Evolutionary conservation across 2,797 vertebrate genomes (phyloP).

Genomic region (Cuniculus paca): DNA sequence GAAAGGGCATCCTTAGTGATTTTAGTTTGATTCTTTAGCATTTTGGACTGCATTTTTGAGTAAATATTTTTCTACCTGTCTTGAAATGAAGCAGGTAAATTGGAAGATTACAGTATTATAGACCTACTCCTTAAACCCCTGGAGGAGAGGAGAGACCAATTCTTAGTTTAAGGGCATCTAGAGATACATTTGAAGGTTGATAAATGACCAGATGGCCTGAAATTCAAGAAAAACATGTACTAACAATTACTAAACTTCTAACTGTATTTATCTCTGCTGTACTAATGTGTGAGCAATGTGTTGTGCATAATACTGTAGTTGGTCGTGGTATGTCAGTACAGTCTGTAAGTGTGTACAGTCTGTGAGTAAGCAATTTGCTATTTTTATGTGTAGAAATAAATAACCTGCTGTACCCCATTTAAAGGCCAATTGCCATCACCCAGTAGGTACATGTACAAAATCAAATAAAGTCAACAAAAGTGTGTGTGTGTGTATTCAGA

Average conservation of each 20-base stretch:
- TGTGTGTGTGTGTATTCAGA: neutral
- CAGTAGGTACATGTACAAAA: constrained; percentile 25
- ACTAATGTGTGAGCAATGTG: constrained; percentile 53
- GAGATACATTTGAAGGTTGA: constrained; percentile 24
- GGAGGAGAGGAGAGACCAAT: constrained; percentile 19
- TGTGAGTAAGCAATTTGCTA: constrained; percentile 60
- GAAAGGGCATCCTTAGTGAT: neutral
- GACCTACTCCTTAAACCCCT: neutral
- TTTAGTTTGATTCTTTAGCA: constrained; percentile 29
- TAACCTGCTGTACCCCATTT: constrained; percentile 20
- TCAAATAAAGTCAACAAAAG: constrained; percentile 62
- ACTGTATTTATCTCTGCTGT: constrained; percentile 66
- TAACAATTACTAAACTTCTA: constrained; percentile 58
- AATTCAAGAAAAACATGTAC: constrained; percentile 53
- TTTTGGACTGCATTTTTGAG: constrained; percentile 35
- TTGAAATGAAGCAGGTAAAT: constrained; percentile 37
- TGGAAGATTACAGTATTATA: constrained; percentile 51
- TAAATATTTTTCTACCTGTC: constrained; percentile 33
- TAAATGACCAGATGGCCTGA: constrained; percentile 40
- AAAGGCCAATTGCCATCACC: constrained; percentile 48
- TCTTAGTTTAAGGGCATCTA: constrained; percentile 18
- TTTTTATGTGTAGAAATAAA: constrained; percentile 74
- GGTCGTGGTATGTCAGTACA: constrained; percentile 21
- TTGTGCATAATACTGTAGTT: constrained; percentile 50
- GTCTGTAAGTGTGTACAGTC: constrained; percentile 59